These are phyloP conservation scores for Penaeus japonicus DNA, from an alignment of 1,140 invertebrate species.

Conservation along the genomic window DNA sequence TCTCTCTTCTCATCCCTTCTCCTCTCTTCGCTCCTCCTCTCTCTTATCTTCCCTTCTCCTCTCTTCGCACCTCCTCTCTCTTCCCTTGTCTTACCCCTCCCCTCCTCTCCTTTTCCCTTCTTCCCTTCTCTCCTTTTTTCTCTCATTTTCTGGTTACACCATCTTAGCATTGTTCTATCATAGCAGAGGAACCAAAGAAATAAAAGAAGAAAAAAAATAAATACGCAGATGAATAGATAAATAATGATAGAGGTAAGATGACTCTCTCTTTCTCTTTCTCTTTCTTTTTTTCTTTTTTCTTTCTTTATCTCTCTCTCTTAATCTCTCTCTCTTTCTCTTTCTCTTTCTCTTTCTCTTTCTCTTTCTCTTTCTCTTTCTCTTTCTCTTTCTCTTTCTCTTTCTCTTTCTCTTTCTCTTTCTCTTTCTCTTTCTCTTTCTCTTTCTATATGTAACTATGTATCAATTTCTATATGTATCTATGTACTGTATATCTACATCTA, in stretches of 20 bases:
- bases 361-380: background rate
- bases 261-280: no score
- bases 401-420: no score
- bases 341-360: background rate
- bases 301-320: background rate
- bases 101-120: background rate
- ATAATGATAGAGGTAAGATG: background rate
- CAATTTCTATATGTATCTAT: background rate
- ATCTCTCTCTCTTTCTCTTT: background rate
- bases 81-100: no score
- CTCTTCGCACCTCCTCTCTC: no score
- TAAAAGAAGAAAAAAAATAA: background rate
- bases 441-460: background rate
- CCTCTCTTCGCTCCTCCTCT: background rate
- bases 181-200: background rate
- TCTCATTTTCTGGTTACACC: constrained; percentile 24
- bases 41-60: background rate
- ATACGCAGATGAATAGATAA: background rate
- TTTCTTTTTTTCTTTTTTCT: background rate
- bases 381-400: no score
- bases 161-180: no score
- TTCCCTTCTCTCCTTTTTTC: constrained; percentile 3
- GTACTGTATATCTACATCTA: background rate
- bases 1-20: background rate
- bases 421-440: background rate